Evolutionary conservation across 1,140 invertebrate species (phyloP), one percentile per base, ranked within the genome.

Genomic region (Zaprionus nigranus): DNA sequence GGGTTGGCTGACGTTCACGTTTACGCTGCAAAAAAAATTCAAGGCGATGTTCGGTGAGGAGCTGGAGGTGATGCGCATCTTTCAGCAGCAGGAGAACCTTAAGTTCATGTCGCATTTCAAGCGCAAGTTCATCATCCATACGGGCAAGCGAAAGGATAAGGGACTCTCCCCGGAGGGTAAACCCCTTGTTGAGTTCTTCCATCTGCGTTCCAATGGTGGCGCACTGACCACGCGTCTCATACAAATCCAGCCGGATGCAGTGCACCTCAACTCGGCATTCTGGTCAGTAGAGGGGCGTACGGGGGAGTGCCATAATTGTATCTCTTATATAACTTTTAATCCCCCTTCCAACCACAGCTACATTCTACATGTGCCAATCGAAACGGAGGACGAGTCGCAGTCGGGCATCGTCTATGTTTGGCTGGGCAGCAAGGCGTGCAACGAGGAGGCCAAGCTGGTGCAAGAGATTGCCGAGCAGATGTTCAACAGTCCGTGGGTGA

Each of bases 1-100:
- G 98, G 99, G 99, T 22, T 99, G 99, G 99, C 94, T 99, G 0
- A 99, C 98, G 9, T 99, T 99, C 93, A 99, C 99, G 1, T 99
- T 99, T 93, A 97, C 97, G 80, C 94, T 99, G 63, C 98, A 99
- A 93, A 98, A 99, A 91, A 99, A 99, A 93, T 99, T 99, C 94
- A 99, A 99, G 93, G 95, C 96, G 20, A 94, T 99, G 68, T 99
- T 99, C 93, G 97, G 98, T 38, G 97, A 98, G 86, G 98, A 99
- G 85, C 94, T 99, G 67, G 98, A 99, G 94, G 98, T 99, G 2
- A 97, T 99, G 1, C 94, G 98, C 56, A 99, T 98, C n/a, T 98
- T 99, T 93, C 98, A 98, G 86, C 99, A 99, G 93, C 99, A 99
- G 93, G 99, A 99, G 93, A 99, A 99, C 93, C 95, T 99, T 24